Evolutionary conservation across 1,140 invertebrate species (phyloP).

Genomic region (Zaprionus capensis): DNA sequence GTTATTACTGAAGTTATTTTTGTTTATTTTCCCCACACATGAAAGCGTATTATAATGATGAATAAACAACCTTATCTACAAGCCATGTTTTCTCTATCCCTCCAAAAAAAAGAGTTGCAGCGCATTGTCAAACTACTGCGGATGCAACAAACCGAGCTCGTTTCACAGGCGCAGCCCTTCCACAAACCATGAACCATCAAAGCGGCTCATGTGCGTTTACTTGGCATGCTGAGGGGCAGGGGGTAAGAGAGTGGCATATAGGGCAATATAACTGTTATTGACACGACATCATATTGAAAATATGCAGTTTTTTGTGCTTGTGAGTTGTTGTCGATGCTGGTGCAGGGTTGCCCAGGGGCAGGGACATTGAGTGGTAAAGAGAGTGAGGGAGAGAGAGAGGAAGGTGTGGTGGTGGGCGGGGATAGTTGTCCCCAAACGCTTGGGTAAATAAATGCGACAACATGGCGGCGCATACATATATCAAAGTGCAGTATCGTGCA

Average conservation of each 20-base stretch:
- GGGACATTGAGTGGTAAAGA: too few species aligned
- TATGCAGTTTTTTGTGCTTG: constrained; percentile 54
- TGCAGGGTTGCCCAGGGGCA: constrained; percentile 15
- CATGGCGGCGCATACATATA: constrained; percentile 53
- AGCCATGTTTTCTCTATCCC: not conserved
- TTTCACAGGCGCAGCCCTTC: not conserved
- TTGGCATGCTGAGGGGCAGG: not conserved
- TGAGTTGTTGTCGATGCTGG: constrained; percentile 18
- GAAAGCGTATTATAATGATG: not conserved
- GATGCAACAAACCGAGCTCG: not conserved
- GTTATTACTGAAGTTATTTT: not conserved
- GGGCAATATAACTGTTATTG: constrained; percentile 79
- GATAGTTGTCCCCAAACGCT: constrained; percentile 26
- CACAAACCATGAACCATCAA: not conserved
- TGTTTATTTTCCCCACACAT: not conserved
- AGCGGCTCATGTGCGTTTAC: constrained; percentile 28
- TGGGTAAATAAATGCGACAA: constrained; percentile 76
- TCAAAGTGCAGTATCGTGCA: constrained; percentile 57
- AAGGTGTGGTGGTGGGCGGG: not conserved
- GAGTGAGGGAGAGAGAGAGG: constrained; percentile 5
- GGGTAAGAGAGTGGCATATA: not conserved
- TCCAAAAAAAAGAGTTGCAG: not conserved
- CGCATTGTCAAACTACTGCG: constrained; percentile 2
- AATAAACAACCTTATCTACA: constrained; percentile 3
- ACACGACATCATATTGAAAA: constrained; percentile 80